These are phyloP conservation scores for Aselliscus stoliczkanus DNA, from an alignment of 2,797 vertebrate species.

Conservation along the genomic window DNA sequence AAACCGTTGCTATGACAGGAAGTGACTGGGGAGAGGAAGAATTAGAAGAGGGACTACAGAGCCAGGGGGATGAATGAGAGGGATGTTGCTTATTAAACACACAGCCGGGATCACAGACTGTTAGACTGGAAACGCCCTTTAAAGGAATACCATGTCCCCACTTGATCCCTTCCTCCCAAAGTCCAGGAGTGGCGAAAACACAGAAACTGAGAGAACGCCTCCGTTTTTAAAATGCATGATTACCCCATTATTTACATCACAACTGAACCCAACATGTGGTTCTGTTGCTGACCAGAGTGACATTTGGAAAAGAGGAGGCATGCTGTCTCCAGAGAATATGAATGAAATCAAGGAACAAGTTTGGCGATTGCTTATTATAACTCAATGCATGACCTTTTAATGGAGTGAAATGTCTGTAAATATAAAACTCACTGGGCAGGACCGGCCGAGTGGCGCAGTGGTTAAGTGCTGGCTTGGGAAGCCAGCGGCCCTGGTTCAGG, in stretches of 20 bases:
- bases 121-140: neutral
- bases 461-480: no score
- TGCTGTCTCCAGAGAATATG: neutral
- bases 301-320: neutral
- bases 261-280: neutral
- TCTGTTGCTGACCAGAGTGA: neutral
- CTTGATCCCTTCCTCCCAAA: neutral
- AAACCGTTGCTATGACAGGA: constrained; percentile 45
- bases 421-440: constrained; percentile 2
- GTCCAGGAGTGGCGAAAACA: neutral
- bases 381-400: constrained; percentile 16
- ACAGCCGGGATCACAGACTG: neutral
- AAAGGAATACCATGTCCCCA: neutral
- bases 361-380: neutral
- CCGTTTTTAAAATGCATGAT: neutral
- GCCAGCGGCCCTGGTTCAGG: no score
- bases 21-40: constrained; percentile 24
- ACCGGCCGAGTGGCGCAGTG: no score
- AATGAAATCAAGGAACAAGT: constrained; percentile 4
- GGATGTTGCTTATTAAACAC: neutral
- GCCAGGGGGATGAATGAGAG: neutral
- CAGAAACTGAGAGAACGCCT: neutral
- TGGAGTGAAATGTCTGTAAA: neutral
- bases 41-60: neutral
- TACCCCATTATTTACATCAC: neutral